Evolutionary conservation across 37 sponge, comb jelly and placozoan genomes (phyloP), one percentile per base, ranked within the genome.

Genomic region (Haliclona indistincta): DNA sequence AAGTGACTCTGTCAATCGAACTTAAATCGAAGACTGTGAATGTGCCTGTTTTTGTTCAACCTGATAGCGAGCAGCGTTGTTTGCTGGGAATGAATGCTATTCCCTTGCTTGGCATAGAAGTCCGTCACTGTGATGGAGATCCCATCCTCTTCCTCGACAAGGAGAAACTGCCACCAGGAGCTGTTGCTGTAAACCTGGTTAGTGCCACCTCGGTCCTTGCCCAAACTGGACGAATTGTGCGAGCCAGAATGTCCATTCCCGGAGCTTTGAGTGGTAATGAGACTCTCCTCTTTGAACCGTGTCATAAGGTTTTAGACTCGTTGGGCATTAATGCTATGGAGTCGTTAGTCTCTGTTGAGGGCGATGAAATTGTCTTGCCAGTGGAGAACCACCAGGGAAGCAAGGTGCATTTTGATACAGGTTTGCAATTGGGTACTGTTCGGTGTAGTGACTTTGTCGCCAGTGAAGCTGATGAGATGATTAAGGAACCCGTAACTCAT

Each of bases 51-150:
- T 65, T 77, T 52, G 42, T 77, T 7, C 66, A 77, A 34, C 78
- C 78, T 2, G 78, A 77, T 26, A 77, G 78, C 32, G 67, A 77
- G 26, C 78, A 77, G 28, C 53, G 39, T 1, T 77, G 78, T 28
- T 39, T 80, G 17, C 47, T 79, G 47, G 79, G 79, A 10, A 69
- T 68, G 70, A 67, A 79, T 77, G 68, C 43, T 37, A 22, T 61
- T 25, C 78, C 78, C 19, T 5, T 3, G 2, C 67, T 77, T 22
- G 78, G 78, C 5, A 5, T 66, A 2, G 2, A 30, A 6, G 22
- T 76, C 5, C 40, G 28, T 6, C 38, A 23, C 11, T 37, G 47
- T 23, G 47, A 76, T 23, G 66, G 77, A 10, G 37, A 30, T 13
- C 64, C 40, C 6, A 30, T 75, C 29, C 6, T 28, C n/a, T n/a